Evolutionary conservation across 2,888 invertebrate genomes (phyloP).

Genomic region (Drosophila trichaetosa): DNA sequence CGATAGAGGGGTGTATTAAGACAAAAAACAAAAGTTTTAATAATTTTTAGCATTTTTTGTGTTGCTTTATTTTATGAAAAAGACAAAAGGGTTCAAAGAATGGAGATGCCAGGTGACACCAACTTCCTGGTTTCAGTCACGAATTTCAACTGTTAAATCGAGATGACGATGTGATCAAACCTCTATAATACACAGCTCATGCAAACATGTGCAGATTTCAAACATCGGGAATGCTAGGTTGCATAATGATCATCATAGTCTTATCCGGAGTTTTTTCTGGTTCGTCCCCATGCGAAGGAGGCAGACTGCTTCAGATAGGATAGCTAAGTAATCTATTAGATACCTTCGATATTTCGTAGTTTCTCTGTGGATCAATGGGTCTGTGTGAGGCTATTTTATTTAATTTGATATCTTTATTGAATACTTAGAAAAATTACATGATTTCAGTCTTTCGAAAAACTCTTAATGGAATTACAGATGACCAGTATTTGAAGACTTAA

Average conservation of each 20-base stretch:
- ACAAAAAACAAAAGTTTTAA: not conserved
- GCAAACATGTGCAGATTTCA: no score
- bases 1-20: not conserved
- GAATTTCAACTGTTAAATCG: not conserved
- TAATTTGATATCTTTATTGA: conserved; percentile 5
- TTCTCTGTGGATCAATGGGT: not conserved
- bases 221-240: not conserved
- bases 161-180: not conserved
- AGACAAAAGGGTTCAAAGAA: not conserved
- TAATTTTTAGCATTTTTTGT: not conserved
- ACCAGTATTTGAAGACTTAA: conserved; percentile 13
- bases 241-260: not conserved
- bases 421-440: conserved; percentile 22
- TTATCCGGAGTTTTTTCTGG: not conserved
- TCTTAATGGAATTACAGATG: conserved; percentile 21
- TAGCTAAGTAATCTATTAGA: not conserved
- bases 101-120: not conserved
- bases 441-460: conserved; percentile 51
- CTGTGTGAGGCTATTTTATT: not conserved
- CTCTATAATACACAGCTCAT: no score
- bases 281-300: not conserved
- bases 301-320: not conserved
- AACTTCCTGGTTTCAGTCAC: not conserved
- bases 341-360: not conserved
- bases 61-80: not conserved